Base-by-base conservation (phyloP, 2,113 vertebrate genomes). In the Ammospiza nelsoni region DNA sequence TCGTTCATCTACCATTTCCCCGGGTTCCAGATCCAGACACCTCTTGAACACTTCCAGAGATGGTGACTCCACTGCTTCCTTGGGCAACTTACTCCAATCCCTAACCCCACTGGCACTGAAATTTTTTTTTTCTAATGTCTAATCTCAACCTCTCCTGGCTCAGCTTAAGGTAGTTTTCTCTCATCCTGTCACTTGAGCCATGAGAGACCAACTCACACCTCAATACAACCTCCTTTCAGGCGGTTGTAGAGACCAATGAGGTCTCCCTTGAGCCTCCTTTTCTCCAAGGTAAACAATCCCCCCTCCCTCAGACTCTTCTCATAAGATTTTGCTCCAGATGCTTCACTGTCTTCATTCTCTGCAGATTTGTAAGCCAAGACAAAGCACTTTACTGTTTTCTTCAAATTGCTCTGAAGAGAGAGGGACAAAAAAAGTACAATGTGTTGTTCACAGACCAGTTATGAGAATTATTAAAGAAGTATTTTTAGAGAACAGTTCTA, bases 61-160 rank as follows among this genome's bases (percentile, higher is more conserved):
- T 39, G 63, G n/a, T 52, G n/a, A 69, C 24, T 69, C 16, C 24
- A 35, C 41, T 29, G 27, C 48, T n/a, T 82, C 24, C 29, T 37
- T 55, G 25, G 8, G n/a, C 29, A 76, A 13, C 6, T 61, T 41
- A 27, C 9, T 76, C 9, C 9, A 55, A 35, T 76, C 62, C 39
- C 21, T 69, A 35, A 31, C 21, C 2, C 14, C 9, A 55, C 29
- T 55, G 76, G 23, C 55, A 62, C 11, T 61, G 46, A 44, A 2
- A 37, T 39, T 0, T 3, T 39, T 0, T 3, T 46, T 68, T 19
- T 8, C 11, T 41, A 22, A 35, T 41, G 20, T 31, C n/a, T 61
- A n/a, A n/a, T 74, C 10, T n/a, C 44, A 59, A 61, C 28, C 5
- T 68, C 29, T 6, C 11, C 9, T 25, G 13, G 19, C 33, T 61